phyloP scores from a whole-genome alignment of 2,113 vertebrate species.

The Ceyx margarethae region DNA sequence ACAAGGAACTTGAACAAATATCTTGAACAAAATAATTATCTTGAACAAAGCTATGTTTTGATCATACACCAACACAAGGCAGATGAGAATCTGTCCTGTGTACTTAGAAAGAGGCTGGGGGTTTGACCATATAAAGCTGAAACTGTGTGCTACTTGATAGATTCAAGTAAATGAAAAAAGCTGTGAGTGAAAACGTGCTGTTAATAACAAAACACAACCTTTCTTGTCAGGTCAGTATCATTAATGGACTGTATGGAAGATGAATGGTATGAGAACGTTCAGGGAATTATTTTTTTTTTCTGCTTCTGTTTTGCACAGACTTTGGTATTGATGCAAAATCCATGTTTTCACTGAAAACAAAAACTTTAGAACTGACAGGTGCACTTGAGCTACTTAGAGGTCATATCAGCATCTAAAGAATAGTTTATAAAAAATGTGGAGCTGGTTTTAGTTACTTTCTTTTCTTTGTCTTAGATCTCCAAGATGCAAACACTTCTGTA shows the following conservation, averaged over 20 bases:
- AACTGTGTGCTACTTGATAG: neutral
- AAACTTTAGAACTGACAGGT: neutral
- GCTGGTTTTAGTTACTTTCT: slow-evolving; percentile 27
- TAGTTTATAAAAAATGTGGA: neutral
- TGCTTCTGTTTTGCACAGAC: neutral
- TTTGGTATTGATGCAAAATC: neutral
- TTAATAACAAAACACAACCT: neutral
- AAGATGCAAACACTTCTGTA: slow-evolving; percentile 41
- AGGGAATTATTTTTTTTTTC: neutral
- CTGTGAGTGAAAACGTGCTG: neutral
- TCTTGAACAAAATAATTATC: neutral
- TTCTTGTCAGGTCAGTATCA: neutral
- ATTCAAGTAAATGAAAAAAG: neutral
- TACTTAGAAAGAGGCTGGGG: neutral
- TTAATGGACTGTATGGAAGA: neutral
- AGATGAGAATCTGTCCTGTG: neutral
- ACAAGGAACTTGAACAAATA: neutral
- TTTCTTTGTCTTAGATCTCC: slow-evolving; percentile 63
- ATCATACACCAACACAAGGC: neutral
- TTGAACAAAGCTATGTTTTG: neutral
- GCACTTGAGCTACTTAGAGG: neutral
- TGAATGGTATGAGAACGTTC: neutral
- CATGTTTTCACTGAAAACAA: neutral
- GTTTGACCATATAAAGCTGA: neutral
- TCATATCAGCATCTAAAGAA: neutral